These are phyloP conservation scores for Poicephalus gulielmi DNA, from an alignment of 2,113 vertebrate genomes.

Conservation along the genomic window DNA sequence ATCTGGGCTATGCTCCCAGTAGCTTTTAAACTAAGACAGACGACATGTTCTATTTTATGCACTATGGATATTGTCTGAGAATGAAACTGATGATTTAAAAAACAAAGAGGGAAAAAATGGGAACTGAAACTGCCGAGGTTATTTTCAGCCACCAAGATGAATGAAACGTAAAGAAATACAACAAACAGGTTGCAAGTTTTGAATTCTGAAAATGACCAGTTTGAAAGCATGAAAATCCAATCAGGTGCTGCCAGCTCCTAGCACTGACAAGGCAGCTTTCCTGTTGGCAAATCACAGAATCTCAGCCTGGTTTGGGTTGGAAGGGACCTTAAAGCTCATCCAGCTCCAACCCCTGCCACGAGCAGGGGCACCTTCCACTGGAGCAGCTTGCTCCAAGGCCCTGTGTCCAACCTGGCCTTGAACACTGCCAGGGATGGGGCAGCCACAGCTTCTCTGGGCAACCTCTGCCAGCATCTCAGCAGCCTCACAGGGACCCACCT, in stretches of 20 bases:
- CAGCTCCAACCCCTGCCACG: neutral
- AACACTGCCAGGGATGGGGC: neutral
- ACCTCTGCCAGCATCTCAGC: neutral
- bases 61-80: neutral
- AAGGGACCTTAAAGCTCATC: neutral
- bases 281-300: neutral
- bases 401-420: neutral
- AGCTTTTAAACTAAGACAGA: neutral
- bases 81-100: constrained; percentile 13
- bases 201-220: neutral
- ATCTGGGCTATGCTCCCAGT: neutral
- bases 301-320: neutral
- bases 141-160: constrained; percentile 42
- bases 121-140: neutral
- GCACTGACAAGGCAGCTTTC: neutral
- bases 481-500: neutral
- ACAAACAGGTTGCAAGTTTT: neutral
- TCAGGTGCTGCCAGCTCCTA: constrained; percentile 5
- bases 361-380: neutral
- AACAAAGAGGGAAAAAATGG: neutral
- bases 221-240: constrained; percentile 16
- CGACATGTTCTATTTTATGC: neutral
- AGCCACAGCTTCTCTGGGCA: neutral
- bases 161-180: constrained; percentile 29
- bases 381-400: no score